Evolutionary conservation across 2,888 invertebrate genomes (phyloP).

Genomic region (Hedya salicella): DNA sequence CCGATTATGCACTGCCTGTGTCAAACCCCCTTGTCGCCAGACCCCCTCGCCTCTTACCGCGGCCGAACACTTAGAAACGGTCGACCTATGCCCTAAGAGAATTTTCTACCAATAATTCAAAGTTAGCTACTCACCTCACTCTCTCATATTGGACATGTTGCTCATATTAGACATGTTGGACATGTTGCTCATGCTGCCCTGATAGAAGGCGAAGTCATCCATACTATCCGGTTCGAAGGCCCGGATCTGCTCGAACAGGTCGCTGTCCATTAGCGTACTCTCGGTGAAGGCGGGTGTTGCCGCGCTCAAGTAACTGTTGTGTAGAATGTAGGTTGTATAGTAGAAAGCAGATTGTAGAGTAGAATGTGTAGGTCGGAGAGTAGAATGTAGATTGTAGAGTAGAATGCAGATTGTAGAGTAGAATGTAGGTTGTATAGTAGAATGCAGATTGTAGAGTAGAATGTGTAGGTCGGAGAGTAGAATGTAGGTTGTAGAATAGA

Average conservation of each 20-base stretch:
- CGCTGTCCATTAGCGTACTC: conserved; percentile 73
- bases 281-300: conserved; percentile 72
- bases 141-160: conserved; percentile 13
- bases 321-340: background rate
- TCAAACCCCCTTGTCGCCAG: no score
- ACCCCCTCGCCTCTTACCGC: no score
- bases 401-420: background rate
- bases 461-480: background rate
- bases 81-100: no score
- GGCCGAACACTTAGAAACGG: no score
- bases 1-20: no score
- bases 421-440: background rate
- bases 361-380: conserved; percentile 12
- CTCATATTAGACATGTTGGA: conserved; percentile 51
- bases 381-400: conserved; percentile 4
- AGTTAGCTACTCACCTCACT: conserved; percentile 18
- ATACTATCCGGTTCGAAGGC: conserved; percentile 74
- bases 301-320: conserved; percentile 71
- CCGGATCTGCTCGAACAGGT: conserved; percentile 76
- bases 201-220: conserved; percentile 73
- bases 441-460: background rate
- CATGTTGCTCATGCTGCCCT: conserved; percentile 58
- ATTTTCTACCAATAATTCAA: no score
- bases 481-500: background rate
- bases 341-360: background rate